phyloP scores from a whole-genome alignment of 2,888 invertebrate genomes.

The Athalia cordata region DNA sequence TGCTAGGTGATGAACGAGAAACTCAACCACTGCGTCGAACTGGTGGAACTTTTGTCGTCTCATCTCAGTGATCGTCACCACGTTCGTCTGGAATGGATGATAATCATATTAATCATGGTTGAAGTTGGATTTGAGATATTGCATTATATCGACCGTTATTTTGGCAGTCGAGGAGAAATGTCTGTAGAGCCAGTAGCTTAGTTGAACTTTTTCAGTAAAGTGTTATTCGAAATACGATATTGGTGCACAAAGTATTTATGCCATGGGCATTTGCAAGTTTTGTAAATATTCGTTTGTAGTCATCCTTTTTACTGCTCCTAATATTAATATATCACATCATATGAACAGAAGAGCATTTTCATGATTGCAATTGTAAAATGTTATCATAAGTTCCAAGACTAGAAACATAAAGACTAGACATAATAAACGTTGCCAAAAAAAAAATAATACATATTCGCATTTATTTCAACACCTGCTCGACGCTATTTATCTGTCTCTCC shows the following conservation, averaged over 20 bases:
- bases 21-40: slow-evolving; percentile 93
- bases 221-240: slow-evolving; percentile 3
- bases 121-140: slow-evolving; percentile 92
- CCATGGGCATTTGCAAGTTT: neutral
- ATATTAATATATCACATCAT: no score
- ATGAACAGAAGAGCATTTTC: no score
- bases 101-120: slow-evolving; percentile 95
- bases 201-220: neutral
- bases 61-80: slow-evolving; percentile 96
- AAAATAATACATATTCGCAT: neutral
- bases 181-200: neutral
- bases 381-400: no score
- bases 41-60: slow-evolving; percentile 90
- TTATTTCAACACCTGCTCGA: neutral
- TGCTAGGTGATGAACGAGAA: slow-evolving; percentile 95
- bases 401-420: no score
- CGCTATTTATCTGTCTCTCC: no score
- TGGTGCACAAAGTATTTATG: neutral
- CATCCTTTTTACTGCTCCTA: no score
- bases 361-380: no score
- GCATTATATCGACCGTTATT: slow-evolving; percentile 83
- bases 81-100: slow-evolving; percentile 96
- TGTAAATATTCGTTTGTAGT: slow-evolving; percentile 1
- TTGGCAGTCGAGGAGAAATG: slow-evolving; percentile 51
- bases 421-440: neutral